Percentiles rank a stretch among this genome's conserved stretches.
These are phyloP conservation scores for Sarcoramphus papa DNA, from an alignment of 2,797 vertebrate species.

Conservation along the genomic window DNA sequence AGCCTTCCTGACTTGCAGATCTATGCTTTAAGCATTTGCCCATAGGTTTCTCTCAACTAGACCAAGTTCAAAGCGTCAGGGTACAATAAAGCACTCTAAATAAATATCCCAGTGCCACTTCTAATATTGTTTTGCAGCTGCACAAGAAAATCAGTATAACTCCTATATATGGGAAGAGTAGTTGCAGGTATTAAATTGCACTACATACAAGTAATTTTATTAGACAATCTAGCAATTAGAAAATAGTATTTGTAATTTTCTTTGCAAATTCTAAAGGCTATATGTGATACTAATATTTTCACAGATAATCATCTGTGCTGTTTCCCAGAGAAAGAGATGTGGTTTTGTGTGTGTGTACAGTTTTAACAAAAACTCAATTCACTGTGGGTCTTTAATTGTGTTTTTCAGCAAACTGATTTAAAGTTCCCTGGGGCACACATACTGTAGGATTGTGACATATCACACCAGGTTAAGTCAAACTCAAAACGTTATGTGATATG, in stretches of 20 bases:
- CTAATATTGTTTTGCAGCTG: neutral
- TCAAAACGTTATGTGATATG: constrained; percentile 70
- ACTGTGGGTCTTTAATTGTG: constrained; percentile 62
- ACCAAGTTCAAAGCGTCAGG: neutral
- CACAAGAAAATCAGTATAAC: neutral
- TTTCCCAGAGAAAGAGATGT: neutral
- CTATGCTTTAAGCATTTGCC: neutral
- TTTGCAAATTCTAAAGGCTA: neutral
- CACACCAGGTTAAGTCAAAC: constrained; percentile 72
- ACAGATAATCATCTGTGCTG: neutral
- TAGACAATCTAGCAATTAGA: neutral
- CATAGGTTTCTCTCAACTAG: neutral
- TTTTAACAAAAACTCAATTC: constrained; percentile 42
- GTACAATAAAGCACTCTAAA: neutral
- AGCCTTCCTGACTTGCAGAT: neutral
- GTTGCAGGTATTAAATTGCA: neutral
- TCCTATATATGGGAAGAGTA: neutral
- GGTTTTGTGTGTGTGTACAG: neutral
- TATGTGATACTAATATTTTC: constrained; percentile 4
- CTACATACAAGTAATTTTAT: neutral
- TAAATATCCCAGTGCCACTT: neutral
- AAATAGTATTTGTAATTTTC: neutral
- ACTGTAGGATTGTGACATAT: constrained; percentile 67
- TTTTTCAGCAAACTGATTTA: constrained; percentile 68
- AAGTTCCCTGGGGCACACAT: constrained; percentile 64